Evolutionary conservation across 2,113 vertebrate genomes (phyloP), one percentile per base, ranked within the genome.

Genomic region (Engystomops pustulosus): DNA sequence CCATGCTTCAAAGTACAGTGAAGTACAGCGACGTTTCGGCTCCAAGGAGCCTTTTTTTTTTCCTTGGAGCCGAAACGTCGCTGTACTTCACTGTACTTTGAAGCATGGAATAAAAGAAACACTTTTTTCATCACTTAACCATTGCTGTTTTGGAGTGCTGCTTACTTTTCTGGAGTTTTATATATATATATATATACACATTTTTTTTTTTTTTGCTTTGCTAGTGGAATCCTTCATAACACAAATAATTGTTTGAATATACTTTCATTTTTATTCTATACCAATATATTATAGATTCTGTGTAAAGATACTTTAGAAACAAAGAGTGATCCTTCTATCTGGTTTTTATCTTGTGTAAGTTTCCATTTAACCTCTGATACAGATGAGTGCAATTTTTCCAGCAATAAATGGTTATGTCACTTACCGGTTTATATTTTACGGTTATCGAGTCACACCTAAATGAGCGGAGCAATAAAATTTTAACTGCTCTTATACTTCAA

Each of bases 381-480:
- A 70, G 47, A 81, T 81, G 79, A 53, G 45, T 53, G 44, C 27
- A 9, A 49, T 36, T 70, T 70, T 81, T 30, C 65, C 20, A 51
- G 79, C 65, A 51, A 55, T 53, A 70, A 81, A 70, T 53, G 65
- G 60, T 53, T 51, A 81, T 53, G 47, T 55, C 79, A 32, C 30
- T 55, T 70, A 55, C n/a, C 38, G 47, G 62, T 81, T 53, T 68
- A 80, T 78, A 60, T 60, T 58, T 78, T 78, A 79, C 47, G 38
- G 77, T 32, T 34, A 49, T 32, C 17, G 74, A 34, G 74, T 79
- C 58, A 45, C 25, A 44, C 38, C 58, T 79, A 45, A 45, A 79
- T 65, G 53, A 62, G 58, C 6, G 65, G 53, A 44, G 74, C 18
- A 77, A 77, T 77, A 58, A 58, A 58, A 58, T 45, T 36, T 58